Conservation (phyloP, 1,140 invertebrate species). For the Centruroides sculpturatus region DNA sequence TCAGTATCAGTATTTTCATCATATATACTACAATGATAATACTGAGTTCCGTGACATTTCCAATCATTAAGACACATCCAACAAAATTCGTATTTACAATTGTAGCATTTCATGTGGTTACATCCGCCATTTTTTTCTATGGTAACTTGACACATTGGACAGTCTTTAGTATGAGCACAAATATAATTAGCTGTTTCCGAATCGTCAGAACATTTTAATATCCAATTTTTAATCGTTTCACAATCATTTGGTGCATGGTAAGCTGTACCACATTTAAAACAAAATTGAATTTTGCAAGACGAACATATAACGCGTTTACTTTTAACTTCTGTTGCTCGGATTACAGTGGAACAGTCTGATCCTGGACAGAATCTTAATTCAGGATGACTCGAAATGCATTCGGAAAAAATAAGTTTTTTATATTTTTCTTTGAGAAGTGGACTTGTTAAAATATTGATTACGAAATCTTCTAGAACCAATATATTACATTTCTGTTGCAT, state of each 20-base stretch:
- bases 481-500: constrained; percentile 90
- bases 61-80: constrained; percentile 3
- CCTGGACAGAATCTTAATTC: constrained; percentile 83
- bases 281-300: constrained; percentile 61
- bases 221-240: constrained; percentile 86
- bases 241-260: constrained; percentile 98
- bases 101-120: constrained; percentile 25
- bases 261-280: constrained; percentile 82
- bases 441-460: constrained; percentile 55
- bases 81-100: constrained; percentile 7
- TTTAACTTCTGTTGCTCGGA: constrained; percentile 53
- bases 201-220: constrained; percentile 97
- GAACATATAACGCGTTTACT: constrained; percentile 63
- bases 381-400: constrained; percentile 70
- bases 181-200: constrained; percentile 99
- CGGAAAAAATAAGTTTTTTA: constrained; percentile 84
- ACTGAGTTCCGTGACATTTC: not conserved
- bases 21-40: not conserved
- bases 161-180: constrained; percentile 32
- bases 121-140: constrained; percentile 8
- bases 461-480: constrained; percentile 86
- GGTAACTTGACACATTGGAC: constrained; percentile 1
- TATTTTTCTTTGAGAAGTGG: constrained; percentile 67
- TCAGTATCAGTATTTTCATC: not conserved
- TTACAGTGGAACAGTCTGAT: constrained; percentile 79